A percentile compares a stretch with the other conserved stretches of the same genome.
Evolutionary conservation across 2,797 vertebrate genomes (phyloP).

Genomic region (Acomys russatus): DNA sequence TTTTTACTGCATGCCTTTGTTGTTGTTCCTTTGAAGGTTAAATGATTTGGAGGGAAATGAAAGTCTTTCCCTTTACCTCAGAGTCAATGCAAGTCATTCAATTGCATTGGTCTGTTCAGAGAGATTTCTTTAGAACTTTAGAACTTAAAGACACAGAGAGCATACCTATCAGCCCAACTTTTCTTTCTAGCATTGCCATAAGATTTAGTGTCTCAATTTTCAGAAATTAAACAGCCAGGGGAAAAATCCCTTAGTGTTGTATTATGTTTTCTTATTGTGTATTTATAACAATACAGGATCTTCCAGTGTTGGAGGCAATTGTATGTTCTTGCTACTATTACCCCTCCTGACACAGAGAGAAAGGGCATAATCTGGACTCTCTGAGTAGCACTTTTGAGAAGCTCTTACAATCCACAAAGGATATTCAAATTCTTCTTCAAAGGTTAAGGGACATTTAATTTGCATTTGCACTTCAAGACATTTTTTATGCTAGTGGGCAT

Average conservation of each 20-base stretch:
- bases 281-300: not conserved
- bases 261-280: not conserved
- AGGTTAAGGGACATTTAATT: conserved; percentile 69
- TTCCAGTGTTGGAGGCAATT: not conserved
- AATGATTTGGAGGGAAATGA: conserved; percentile 27
- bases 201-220: conserved; percentile 34
- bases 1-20: not conserved
- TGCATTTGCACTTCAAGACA: conserved; percentile 60
- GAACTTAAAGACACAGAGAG: not conserved
- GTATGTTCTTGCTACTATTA: not conserved
- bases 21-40: conserved; percentile 17
- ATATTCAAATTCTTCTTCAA: conserved; percentile 29
- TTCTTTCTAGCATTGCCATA: not conserved
- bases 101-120: not conserved
- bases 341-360: not conserved
- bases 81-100: not conserved
- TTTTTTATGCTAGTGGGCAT: conserved; percentile 20
- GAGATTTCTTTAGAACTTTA: not conserved
- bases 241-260: not conserved
- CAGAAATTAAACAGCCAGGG: conserved; percentile 43
- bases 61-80: conserved; percentile 5
- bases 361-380: not conserved
- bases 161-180: not conserved
- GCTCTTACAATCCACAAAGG: conserved; percentile 56
- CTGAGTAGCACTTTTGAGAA: conserved; percentile 9